Evolutionary conservation across 2,113 vertebrate species (phyloP).

Genomic region (Coregonus clupeaformis): DNA sequence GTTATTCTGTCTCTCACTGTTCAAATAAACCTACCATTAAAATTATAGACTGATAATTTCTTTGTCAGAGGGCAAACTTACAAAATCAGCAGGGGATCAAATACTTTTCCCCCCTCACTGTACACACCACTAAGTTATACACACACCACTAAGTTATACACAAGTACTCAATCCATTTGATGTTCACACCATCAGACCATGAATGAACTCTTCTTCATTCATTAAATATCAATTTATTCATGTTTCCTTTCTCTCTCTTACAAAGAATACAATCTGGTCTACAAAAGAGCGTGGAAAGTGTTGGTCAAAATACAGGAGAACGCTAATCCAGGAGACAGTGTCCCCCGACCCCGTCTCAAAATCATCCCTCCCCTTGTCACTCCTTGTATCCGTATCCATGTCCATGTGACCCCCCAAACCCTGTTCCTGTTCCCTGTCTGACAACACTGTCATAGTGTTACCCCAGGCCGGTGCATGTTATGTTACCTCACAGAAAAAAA

Average conservation of each 20-base stretch:
- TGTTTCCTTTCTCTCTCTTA: too few species aligned
- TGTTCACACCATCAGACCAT: conserved; percentile 3
- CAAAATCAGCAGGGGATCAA: too few species aligned
- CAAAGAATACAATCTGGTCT: conserved; percentile 71
- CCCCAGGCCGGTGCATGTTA: conserved; percentile 34
- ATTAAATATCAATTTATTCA: conserved; percentile 75
- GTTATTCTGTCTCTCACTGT: too few species aligned
- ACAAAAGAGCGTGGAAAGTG: conserved; percentile 64
- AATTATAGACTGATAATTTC: too few species aligned
- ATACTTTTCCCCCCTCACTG: too few species aligned
- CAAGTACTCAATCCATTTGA: not conserved
- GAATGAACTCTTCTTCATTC: conserved; percentile 16
- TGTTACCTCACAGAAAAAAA: conserved; percentile 16
- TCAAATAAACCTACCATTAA: too few species aligned
- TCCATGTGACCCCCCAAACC: not conserved
- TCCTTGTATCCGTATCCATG: not conserved
- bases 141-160: not conserved
- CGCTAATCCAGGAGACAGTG: conserved; percentile 20
- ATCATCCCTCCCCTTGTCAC: not conserved
- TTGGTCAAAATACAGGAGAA: conserved; percentile 67
- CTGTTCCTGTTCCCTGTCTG: conserved; percentile 24
- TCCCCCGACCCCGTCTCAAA: conserved; percentile 6
- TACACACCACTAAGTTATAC: too few species aligned
- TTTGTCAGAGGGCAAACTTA: too few species aligned
- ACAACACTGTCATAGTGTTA: conserved; percentile 3